These are phyloP conservation scores for Sicus ferrugineus DNA, from an alignment of 2,888 invertebrate genomes.

Conservation along the genomic window DNA sequence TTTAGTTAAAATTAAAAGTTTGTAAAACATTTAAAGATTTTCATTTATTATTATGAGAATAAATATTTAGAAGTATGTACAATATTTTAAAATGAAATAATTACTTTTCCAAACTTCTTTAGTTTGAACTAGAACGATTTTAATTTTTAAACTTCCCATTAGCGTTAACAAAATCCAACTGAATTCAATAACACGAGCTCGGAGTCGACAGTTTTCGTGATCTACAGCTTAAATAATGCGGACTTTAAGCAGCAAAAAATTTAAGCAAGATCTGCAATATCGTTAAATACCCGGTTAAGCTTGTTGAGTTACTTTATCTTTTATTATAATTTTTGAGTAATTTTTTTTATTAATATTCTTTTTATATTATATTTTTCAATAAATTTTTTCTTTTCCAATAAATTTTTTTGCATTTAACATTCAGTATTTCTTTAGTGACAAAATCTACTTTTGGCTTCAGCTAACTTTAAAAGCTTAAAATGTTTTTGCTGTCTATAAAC, in stretches of 20 bases:
- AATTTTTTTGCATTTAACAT: conserved; percentile 10
- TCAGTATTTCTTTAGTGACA: background rate
- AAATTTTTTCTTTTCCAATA: conserved; percentile 1
- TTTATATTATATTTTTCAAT: background rate
- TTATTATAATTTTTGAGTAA: background rate
- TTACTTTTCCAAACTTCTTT: conserved; percentile 34
- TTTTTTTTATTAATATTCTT: background rate
- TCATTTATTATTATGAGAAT: background rate
- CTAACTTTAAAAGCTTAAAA: background rate
- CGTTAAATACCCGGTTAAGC: conserved; percentile 21
- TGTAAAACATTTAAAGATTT: background rate
- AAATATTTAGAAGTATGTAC: too few species aligned
- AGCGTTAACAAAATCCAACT: conserved; percentile 42
- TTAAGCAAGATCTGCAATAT: conserved; percentile 7
- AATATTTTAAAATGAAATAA: background rate
- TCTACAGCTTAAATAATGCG: background rate
- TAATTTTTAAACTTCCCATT: conserved; percentile 56
- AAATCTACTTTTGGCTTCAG: background rate
- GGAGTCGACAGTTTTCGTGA: background rate
- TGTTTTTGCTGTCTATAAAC: background rate
- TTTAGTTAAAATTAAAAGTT: background rate
- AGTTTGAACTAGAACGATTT: conserved; percentile 49
- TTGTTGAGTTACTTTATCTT: conserved; percentile 12
- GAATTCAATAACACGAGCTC: conserved; percentile 50
- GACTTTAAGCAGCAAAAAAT: background rate